Conservation (phyloP, 53 echinoderm and acorn worm species). For the Stichopus horrens region DNA sequence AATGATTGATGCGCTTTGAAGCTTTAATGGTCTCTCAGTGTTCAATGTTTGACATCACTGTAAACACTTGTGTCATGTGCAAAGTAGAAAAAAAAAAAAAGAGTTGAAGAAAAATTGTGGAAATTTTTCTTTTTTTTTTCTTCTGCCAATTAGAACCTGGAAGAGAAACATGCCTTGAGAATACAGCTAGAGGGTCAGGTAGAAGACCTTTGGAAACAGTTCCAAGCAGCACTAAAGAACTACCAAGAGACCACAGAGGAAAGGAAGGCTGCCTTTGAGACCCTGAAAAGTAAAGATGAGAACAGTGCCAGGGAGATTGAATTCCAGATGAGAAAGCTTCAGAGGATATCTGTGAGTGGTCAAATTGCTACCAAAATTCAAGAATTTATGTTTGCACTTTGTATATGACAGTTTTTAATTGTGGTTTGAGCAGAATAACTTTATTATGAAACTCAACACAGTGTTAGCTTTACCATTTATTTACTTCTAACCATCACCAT, state of each 20-base stretch:
- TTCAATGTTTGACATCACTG: too few species aligned
- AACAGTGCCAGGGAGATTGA: slow-evolving; percentile 99
- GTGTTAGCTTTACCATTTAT: too few species aligned
- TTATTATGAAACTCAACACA: too few species aligned
- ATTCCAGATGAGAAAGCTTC: slow-evolving; percentile 98
- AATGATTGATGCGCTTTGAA: too few species aligned
- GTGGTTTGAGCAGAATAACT: too few species aligned
- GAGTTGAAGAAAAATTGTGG: too few species aligned
- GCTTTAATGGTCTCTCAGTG: too few species aligned
- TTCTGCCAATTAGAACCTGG: slow-evolving; percentile 69
- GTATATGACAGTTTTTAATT: too few species aligned
- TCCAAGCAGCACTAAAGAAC: slow-evolving; percentile 96
- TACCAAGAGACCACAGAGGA: slow-evolving; percentile 98
- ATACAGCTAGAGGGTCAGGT: slow-evolving; percentile 97
- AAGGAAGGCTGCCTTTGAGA: slow-evolving; percentile 95
- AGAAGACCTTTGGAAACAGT: slow-evolving; percentile 97
- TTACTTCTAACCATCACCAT: too few species aligned
- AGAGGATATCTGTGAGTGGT: slow-evolving; percentile 93
- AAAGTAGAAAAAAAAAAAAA: too few species aligned
- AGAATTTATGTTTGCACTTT: neutral
- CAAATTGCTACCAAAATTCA: neutral
- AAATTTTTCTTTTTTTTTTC: neutral
- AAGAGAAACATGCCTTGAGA: slow-evolving; percentile 94
- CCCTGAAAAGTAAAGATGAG: slow-evolving; percentile 91
- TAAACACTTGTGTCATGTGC: too few species aligned